These are phyloP conservation scores for Porites australiensis DNA, from an alignment of 64 coral and sea anemone genomes.

Conservation along the genomic window DNA sequence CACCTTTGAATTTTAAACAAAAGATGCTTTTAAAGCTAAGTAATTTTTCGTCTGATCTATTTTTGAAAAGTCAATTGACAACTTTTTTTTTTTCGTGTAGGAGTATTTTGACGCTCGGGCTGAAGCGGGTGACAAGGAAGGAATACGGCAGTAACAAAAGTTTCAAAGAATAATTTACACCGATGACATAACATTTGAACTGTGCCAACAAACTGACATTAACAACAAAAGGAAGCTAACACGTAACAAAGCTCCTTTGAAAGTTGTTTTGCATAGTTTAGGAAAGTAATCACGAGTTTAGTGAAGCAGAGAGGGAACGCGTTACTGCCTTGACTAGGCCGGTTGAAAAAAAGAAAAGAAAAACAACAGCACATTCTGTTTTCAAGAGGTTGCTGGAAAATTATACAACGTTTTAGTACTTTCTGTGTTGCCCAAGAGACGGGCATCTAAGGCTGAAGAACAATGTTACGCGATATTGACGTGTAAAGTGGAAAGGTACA, in stretches of 20 bases:
- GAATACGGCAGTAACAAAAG: background rate
- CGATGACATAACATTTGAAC: background rate
- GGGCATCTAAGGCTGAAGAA: no score
- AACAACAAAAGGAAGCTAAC: conserved; percentile 21
- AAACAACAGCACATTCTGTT: no score
- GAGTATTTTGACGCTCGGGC: background rate
- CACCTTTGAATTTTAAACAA: background rate
- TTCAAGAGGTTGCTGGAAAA: background rate
- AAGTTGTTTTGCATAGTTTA: conserved; percentile 27
- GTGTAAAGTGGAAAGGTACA: background rate
- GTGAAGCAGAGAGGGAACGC: background rate
- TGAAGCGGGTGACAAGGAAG: background rate
- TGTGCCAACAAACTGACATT: background rate
- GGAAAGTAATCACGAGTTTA: background rate
- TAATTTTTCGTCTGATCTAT: background rate
- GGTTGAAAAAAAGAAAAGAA: background rate
- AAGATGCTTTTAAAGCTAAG: background rate
- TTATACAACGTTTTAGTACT: background rate
- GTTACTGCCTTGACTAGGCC: background rate
- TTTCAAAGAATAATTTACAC: conserved; percentile 14
- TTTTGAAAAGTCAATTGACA: background rate
- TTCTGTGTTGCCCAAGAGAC: no score
- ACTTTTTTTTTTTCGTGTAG: background rate
- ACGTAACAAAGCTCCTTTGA: conserved; percentile 35
- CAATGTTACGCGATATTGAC: no score